A percentile compares a stretch with the other conserved stretches of the same genome.
Evolutionary conservation across 2,888 invertebrate genomes (phyloP).

Genomic region (Polyommatus icarus): DNA sequence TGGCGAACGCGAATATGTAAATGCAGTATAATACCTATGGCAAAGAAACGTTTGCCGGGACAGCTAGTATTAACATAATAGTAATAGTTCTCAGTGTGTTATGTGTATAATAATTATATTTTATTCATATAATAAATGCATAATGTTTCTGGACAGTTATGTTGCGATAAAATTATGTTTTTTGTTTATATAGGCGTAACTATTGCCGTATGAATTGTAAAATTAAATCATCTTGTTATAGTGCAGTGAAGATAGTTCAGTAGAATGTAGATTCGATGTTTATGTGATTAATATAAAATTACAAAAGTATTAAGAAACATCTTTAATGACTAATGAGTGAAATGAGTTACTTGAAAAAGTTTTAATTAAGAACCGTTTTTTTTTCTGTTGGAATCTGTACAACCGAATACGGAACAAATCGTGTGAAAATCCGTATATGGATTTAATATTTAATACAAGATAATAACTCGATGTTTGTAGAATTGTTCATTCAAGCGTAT

Average conservation of each 20-base stretch:
- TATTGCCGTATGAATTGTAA: neutral
- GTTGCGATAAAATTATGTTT: neutral
- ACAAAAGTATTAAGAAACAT: neutral
- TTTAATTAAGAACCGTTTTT: neutral
- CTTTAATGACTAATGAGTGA: neutral
- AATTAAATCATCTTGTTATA: neutral
- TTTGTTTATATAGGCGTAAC: neutral
- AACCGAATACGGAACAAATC: neutral
- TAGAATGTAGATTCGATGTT: neutral
- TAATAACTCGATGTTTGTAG: neutral
- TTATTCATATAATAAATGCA: neutral
- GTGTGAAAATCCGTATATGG: conserved; percentile 15
- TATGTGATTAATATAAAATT: neutral
- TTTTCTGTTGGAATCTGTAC: neutral
- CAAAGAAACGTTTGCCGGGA: too few species aligned
- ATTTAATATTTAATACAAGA: conserved; percentile 3
- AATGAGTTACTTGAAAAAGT: neutral
- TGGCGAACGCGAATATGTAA: too few species aligned
- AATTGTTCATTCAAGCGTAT: neutral
- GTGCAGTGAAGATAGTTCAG: neutral
- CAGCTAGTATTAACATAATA: too few species aligned
- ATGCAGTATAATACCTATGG: too few species aligned
- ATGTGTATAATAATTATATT: neutral
- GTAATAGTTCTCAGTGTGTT: neutral
- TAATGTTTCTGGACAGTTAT: neutral